Conservation (phyloP, 2,113 vertebrate species). For the Bombycilla garrulus region DNA sequence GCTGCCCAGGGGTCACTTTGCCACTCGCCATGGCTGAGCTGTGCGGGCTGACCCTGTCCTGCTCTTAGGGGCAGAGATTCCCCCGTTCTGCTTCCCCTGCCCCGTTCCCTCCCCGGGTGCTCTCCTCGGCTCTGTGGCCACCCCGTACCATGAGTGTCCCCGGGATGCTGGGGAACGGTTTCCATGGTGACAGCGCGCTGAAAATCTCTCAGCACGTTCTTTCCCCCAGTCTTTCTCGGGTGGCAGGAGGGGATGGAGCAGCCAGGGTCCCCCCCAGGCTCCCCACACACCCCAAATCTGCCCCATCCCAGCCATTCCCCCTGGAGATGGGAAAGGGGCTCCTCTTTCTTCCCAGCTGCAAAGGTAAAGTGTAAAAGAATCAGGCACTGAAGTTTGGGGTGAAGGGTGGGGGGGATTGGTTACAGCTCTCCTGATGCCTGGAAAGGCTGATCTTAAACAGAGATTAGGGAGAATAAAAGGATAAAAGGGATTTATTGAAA, state of each 20-base stretch:
- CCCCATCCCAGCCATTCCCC: neutral
- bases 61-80: neutral
- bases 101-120: neutral
- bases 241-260: neutral
- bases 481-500: no score
- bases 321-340: neutral
- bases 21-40: fast-evolving
- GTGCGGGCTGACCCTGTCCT: neutral
- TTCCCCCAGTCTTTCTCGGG: neutral
- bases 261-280: neutral
- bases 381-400: neutral
- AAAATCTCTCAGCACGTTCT: neutral
- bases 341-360: neutral
- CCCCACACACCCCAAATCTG: neutral
- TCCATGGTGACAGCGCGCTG: neutral
- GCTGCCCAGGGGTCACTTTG: neutral
- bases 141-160: neutral
- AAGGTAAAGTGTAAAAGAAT: neutral
- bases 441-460: no score
- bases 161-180: constrained; percentile 16
- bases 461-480: no score
- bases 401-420: neutral
- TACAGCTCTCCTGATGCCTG: neutral
- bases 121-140: neutral
- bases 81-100: neutral